Evolutionary conservation across 2,888 invertebrate species (phyloP), one percentile per base, ranked within the genome.

Genomic region (Chouioia cunea): DNA sequence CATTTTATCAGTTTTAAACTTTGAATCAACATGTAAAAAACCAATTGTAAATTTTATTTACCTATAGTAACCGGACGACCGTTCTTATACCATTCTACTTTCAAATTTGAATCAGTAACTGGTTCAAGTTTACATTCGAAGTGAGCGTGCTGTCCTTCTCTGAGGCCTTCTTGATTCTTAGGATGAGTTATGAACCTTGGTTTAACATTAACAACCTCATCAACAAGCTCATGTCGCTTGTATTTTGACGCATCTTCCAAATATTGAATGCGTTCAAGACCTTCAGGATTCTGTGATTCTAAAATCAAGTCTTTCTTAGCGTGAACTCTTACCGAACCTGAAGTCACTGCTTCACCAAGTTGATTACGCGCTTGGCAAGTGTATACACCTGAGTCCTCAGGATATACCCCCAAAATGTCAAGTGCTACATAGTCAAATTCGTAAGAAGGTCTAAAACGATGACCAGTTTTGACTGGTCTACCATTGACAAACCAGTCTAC

Each of bases 401-500:
- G 96, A 84, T 97, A 98, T 23, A 97, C 97, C 80, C 97, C 97
- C 22, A 98, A 88, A 62, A 99, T 91, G 86, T 99, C 99, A 65
- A 99, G 88, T 10, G 98, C 97, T 18, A 98, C 97, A 83, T 97
- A 99, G 81, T 97, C 97, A 84, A 98, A 97, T 86, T 99, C 98
- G 81, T 96, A 95, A 2, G 97, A 96, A 52, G 97, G 97, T 82
- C 97, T 91, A 88, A 98, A 99, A 76, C 99, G 91, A 82, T 97
- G 92, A 76, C 97, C 97, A 53, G 94, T 94, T 83, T 94, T 95
- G 1, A 99, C 91, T 0, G 97, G 96, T 76, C 92, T 90, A 20
- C 97, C 98, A 84, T 99, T 97, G 71, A 96, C 95, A 84, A 96
- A 95, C 99, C 99, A 99, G 76, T 96, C 97, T 65, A 97, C 93